These are phyloP conservation scores for Rhagoletis pomonella DNA, from an alignment of 1,140 invertebrate species.

Conservation along the genomic window DNA sequence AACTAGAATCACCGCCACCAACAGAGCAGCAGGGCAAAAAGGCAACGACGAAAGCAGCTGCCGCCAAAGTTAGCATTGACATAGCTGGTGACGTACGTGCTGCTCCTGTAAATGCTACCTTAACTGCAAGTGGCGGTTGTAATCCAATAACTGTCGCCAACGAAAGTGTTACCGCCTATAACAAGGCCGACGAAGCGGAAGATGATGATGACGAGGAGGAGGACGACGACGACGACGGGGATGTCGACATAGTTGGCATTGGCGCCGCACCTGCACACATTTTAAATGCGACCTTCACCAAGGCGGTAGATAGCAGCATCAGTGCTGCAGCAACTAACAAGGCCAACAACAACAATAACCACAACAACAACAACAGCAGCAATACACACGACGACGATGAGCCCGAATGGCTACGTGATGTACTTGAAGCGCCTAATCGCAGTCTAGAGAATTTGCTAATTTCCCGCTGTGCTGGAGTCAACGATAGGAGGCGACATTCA, in stretches of 20 bases:
- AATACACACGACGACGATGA: slow-evolving; percentile 75
- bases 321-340: slow-evolving; percentile 20
- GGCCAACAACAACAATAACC: slow-evolving; percentile 59
- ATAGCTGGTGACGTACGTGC: slow-evolving; percentile 6
- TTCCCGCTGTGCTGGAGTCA: slow-evolving; percentile 50
- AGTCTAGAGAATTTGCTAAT: slow-evolving; percentile 71
- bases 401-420: slow-evolving; percentile 78
- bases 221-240: slow-evolving; percentile 64
- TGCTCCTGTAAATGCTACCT: not conserved
- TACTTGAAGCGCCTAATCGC: slow-evolving; percentile 76
- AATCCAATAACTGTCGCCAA: slow-evolving; percentile 56
- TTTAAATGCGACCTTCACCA: slow-evolving; percentile 59
- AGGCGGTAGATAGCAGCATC: slow-evolving; percentile 54
- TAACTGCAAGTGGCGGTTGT: slow-evolving; percentile 4
- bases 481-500: not conserved
- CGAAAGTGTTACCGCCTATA: not conserved
- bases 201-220: slow-evolving; percentile 56
- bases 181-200: not conserved
- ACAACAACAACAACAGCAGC: slow-evolving; percentile 60
- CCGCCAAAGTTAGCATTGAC: not conserved
- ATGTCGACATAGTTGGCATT: slow-evolving; percentile 68
- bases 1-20: slow-evolving; percentile 54
- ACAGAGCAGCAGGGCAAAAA: slow-evolving; percentile 67
- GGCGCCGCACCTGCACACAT: slow-evolving; percentile 58
- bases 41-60: slow-evolving; percentile 51